A percentile compares a stretch with the other conserved stretches of the same genome.
phyloP scores from a whole-genome alignment of 2,113 vertebrate genomes.

The Acrocephalus arundinaceus region DNA sequence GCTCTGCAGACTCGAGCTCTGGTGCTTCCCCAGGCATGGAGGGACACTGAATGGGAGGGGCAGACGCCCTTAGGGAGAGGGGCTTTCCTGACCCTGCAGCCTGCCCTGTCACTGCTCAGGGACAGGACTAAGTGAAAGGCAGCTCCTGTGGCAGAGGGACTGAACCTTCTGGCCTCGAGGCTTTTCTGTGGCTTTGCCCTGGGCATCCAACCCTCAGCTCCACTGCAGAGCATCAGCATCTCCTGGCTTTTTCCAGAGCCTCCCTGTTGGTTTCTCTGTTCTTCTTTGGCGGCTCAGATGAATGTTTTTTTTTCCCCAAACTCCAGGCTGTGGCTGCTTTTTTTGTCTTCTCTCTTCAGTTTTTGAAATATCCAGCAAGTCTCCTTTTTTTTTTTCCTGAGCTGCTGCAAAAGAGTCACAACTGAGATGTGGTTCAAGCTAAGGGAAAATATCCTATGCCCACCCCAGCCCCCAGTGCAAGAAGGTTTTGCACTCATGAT shows the following conservation, averaged over 20 bases:
- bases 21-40: neutral
- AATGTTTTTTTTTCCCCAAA: neutral
- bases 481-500: neutral
- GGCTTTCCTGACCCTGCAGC: neutral
- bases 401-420: neutral
- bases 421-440: neutral
- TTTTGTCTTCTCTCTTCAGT: neutral
- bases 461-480: neutral
- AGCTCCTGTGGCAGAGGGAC: neutral
- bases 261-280: neutral
- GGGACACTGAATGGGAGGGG: accelerated
- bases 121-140: neutral
- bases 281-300: neutral
- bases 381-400: neutral
- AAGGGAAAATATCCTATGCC: neutral
- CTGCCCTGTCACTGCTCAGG: accelerated
- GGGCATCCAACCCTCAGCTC: neutral
- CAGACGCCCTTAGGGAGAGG: neutral
- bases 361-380: neutral
- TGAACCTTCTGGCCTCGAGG: neutral
- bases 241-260: neutral
- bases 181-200: neutral
- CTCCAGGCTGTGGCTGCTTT: neutral
- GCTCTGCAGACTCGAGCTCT: accelerated
- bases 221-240: neutral